Percentiles rank a stretch among this genome's conserved stretches.
Evolutionary conservation across 1,140 invertebrate genomes (phyloP).

Genomic region (Periplaneta americana): DNA sequence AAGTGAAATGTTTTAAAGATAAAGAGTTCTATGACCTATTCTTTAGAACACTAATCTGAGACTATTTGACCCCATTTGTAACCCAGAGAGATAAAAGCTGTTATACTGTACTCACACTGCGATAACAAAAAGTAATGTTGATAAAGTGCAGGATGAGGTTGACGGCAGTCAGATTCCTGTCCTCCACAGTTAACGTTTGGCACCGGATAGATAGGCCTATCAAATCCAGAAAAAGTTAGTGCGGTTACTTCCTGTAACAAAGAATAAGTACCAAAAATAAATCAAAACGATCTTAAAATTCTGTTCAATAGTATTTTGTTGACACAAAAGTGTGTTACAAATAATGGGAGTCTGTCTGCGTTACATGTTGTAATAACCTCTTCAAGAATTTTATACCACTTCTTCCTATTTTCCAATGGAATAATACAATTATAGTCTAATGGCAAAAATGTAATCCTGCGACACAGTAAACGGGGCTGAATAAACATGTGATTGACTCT

Average conservation of each 20-base stretch:
- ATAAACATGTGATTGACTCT: background rate
- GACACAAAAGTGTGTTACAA: background rate
- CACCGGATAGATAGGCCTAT: background rate
- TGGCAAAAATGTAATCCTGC: background rate
- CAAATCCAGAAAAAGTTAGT: background rate
- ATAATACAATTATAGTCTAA: background rate
- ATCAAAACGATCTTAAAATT: background rate
- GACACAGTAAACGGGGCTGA: background rate
- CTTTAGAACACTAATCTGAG: too few relatives aligned
- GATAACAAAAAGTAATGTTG: background rate
- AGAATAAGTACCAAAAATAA: background rate
- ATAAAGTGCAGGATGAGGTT: background rate
- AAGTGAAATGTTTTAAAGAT: too few relatives aligned
- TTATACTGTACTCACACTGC: background rate
- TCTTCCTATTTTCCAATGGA: background rate
- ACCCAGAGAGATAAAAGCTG: background rate
- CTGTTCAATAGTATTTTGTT: background rate
- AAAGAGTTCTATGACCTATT: too few relatives aligned
- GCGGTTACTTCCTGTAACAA: background rate
- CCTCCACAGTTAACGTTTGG: background rate
- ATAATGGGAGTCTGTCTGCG: background rate
- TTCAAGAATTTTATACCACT: background rate
- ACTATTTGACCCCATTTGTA: too few relatives aligned
- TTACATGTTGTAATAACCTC: background rate
- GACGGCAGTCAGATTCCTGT: too few relatives aligned